Percentiles rank a stretch among this genome's conserved stretches.
Conservation (phyloP, 2,797 vertebrate genomes). For the Morelia viridis region DNA sequence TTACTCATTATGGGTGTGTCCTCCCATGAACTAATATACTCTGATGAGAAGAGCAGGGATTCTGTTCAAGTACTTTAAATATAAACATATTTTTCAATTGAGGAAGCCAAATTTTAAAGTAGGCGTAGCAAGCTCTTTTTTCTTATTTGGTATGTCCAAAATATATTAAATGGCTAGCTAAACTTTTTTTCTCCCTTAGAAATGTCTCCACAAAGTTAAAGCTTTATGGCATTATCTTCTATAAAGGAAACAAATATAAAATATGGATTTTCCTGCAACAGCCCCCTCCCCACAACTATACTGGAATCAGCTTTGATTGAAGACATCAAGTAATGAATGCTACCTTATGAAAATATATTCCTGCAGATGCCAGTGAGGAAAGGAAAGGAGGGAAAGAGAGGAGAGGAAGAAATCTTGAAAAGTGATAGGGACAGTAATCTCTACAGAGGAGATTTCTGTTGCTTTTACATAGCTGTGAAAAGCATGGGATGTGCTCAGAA, state of each 20-base stretch:
- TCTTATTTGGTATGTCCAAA: background rate
- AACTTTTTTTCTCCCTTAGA: background rate
- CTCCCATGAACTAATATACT: conserved; percentile 1
- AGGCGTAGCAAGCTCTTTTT: background rate
- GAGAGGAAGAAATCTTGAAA: background rate
- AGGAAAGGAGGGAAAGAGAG: background rate
- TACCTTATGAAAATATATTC: background rate
- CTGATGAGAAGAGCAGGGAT: conserved; percentile 9
- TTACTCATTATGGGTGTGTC: background rate
- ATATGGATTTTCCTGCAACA: background rate
- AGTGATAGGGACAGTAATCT: background rate
- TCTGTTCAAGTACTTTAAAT: conserved; percentile 3
- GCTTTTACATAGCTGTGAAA: background rate
- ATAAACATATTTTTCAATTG: conserved; percentile 4
- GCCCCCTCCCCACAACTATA: background rate
- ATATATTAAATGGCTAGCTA: background rate
- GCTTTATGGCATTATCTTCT: background rate
- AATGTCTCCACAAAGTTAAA: background rate
- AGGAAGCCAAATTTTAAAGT: conserved; percentile 11
- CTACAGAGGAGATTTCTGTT: background rate
- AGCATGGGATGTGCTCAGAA: background rate
- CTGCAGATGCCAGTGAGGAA: background rate
- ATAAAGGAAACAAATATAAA: background rate
- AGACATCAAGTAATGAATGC: background rate
- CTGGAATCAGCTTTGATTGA: no score